Conservation (phyloP, 2,888 invertebrate genomes). For the Lissonota sp. region DNA sequence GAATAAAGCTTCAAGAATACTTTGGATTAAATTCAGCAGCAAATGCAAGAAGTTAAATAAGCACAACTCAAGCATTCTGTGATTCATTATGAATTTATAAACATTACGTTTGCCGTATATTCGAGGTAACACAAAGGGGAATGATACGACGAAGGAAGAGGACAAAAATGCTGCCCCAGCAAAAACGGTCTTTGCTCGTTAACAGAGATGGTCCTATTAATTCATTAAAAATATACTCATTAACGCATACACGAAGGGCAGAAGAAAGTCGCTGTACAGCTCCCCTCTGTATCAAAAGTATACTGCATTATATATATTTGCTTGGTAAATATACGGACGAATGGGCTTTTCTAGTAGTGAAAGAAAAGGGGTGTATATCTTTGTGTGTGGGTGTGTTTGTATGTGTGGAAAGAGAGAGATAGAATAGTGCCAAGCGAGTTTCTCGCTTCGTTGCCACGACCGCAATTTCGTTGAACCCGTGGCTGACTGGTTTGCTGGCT, state of each 20-base stretch:
- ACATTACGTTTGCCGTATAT: neutral
- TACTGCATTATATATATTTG: conserved; percentile 48
- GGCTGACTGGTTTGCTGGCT: conserved; percentile 59
- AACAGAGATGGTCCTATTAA: conserved; percentile 29
- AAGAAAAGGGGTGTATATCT: conserved; percentile 4
- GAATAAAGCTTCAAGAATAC: no score
- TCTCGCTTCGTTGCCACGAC: conserved; percentile 63
- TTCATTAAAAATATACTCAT: conserved; percentile 50
- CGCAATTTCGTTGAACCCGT: conserved; percentile 63
- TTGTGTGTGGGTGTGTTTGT: neutral
- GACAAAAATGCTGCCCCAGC: neutral
- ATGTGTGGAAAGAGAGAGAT: conserved; percentile 3
- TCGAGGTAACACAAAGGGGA: neutral
- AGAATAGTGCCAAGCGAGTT: conserved; percentile 49
- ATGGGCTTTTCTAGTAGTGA: conserved; percentile 34
- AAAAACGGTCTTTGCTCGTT: conserved; percentile 13
- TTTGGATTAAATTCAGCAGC: no score
- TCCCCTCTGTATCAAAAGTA: conserved; percentile 35
- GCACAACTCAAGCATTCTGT: no score
- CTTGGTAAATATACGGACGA: conserved; percentile 40
- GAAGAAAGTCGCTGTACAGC: conserved; percentile 6
- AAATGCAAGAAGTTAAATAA: no score
- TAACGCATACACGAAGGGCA: conserved; percentile 23
- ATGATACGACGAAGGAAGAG: neutral
- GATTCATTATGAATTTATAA: neutral